Conservation (phyloP, 1,140 invertebrate genomes). For the Drosophila bifasciata region DNA sequence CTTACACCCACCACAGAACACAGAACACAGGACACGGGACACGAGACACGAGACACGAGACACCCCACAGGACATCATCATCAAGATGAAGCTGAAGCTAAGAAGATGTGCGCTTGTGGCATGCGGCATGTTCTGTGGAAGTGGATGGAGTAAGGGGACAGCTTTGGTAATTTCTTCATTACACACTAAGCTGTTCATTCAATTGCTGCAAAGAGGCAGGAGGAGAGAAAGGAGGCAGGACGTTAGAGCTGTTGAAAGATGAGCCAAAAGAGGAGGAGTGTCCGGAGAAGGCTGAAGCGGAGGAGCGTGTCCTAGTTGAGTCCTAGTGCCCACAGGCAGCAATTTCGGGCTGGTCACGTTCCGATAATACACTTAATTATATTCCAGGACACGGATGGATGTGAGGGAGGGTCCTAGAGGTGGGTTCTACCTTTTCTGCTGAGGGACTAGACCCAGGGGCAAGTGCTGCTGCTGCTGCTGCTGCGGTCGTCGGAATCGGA, state of each 20-base stretch:
- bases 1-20: constrained; percentile 20
- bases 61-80: constrained; percentile 40
- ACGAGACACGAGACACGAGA: background rate
- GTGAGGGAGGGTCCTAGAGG: background rate
- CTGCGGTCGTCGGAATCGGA: constrained; percentile 5
- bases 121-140: no score
- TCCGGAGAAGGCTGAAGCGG: background rate
- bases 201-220: constrained; percentile 40
- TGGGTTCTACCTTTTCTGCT: constrained; percentile 49
- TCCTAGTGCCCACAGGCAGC: constrained; percentile 48
- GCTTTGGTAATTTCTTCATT: constrained; percentile 79
- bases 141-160: background rate
- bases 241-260: no score
- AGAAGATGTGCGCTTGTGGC: constrained; percentile 9
- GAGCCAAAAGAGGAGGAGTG: no score
- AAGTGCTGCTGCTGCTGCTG: constrained; percentile 32
- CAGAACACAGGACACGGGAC: background rate
- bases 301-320: background rate
- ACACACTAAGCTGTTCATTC: constrained; percentile 74
- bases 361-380: constrained; percentile 78
- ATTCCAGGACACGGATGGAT: constrained; percentile 22
- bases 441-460: constrained; percentile 65
- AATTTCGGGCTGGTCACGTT: constrained; percentile 78
- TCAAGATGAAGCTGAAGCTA: constrained; percentile 34
- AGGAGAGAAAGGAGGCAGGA: background rate